phyloP scores from a whole-genome alignment of 2,113 vertebrate genomes.

The Electrona antarctica region DNA sequence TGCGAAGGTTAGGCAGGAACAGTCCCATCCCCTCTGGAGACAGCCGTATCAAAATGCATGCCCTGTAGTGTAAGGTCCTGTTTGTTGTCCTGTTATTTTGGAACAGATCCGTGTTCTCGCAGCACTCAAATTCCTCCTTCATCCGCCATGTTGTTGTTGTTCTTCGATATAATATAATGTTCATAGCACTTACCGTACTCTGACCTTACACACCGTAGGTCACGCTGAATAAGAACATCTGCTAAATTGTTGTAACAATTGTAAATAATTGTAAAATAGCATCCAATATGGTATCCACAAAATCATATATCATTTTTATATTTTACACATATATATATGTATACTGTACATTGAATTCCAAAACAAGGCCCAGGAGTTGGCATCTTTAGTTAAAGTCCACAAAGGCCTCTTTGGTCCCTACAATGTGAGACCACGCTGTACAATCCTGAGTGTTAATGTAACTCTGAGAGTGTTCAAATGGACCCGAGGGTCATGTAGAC shows the following conservation, averaged over 20 bases:
- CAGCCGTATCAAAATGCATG: neutral
- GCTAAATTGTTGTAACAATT: too few species aligned
- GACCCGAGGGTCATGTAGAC: slow-evolving; percentile 25
- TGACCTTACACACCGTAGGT: too few species aligned
- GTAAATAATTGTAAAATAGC: too few species aligned
- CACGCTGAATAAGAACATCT: too few species aligned
- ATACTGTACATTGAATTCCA: slow-evolving; percentile 29
- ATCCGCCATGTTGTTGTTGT: too few species aligned
- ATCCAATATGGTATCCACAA: slow-evolving; percentile 13
- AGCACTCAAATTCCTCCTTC: too few species aligned
- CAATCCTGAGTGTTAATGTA: neutral
- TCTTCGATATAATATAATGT: too few species aligned
- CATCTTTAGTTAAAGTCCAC: slow-evolving; percentile 37
- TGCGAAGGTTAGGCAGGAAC: slow-evolving; percentile 4
- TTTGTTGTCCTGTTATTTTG: too few species aligned
- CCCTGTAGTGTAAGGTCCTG: slow-evolving; percentile 1
- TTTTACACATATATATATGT: slow-evolving; percentile 23
- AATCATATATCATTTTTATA: neutral
- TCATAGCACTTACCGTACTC: too few species aligned
- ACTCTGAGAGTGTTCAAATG: too few species aligned
- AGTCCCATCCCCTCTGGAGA: neutral
- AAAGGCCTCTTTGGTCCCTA: slow-evolving; percentile 28
- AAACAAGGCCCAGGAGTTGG: slow-evolving; percentile 1
- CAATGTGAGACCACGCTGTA: slow-evolving; percentile 11
- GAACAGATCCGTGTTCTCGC: too few species aligned